Evolutionary conservation across 2,113 vertebrate genomes (phyloP), one percentile per base, ranked within the genome.

Genomic region (Pangasianodon hypophthalmus): DNA sequence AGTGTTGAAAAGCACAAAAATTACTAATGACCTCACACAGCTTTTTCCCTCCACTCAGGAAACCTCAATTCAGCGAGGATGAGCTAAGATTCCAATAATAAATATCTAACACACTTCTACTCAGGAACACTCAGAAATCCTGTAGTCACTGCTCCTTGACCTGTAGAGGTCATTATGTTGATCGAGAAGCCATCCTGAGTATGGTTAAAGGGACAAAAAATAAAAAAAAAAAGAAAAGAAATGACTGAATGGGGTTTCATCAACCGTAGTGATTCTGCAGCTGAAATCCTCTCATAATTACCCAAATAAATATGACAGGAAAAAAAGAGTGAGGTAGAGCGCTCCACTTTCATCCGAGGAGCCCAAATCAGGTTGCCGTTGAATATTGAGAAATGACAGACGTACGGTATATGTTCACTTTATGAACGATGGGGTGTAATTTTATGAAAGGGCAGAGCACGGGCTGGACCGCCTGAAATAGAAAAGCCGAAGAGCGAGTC

Each of bases 21-120:
- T 54, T 58, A 81, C 26, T 58, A 73, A 91, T 90, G 84, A 89
- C 75, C 77, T 89, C 67, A 91, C 67, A 60, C 73, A 32, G 32
- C 37, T 29, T 18, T 90, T 67, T 69, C 52, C 9, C 3, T 56
- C 26, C 44, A 67, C 64, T 67, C 69, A 71, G 82, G 54, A 80
- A 81, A 48, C 26, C 41, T 21, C 1, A n/a, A 46, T 29, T 44
- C n/a, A n/a, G 16, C n/a, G 44, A 73, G 1, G 46, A 52, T 32
- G 46, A 86, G 50, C 58, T 6, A 0, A 82, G 16, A 48, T 37
- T 56, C n/a, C 71, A 24, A 41, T 44, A 80, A 86, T 29, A 69
- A 67, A 58, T n/a, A 41, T 77, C 46, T 67, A 87, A 77, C 44
- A n/a, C 24, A 69, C 54, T 84, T 52, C 50, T 80, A 21, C 10